These are phyloP conservation scores for Fregetta grallaria DNA, from an alignment of 2,113 vertebrate genomes.

Conservation along the genomic window DNA sequence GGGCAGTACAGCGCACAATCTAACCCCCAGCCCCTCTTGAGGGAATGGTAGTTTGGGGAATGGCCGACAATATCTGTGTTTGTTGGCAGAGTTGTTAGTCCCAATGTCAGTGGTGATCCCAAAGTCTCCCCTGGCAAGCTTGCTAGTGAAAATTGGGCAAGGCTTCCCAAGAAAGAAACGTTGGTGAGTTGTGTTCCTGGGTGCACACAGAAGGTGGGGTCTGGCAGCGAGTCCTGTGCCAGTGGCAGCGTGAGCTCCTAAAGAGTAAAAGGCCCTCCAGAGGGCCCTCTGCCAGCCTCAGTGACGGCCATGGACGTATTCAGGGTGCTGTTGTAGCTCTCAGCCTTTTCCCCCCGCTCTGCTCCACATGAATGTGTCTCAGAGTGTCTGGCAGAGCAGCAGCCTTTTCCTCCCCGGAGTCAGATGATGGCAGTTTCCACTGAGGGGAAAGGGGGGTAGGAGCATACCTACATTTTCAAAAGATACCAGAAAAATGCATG, in stretches of 20 bases:
- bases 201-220: background rate
- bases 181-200: background rate
- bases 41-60: background rate
- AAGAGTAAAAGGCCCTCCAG: background rate
- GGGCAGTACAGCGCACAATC: rapidly evolving
- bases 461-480: background rate
- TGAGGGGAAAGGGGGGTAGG: no score
- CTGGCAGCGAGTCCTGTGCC: rapidly evolving
- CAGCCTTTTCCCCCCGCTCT: background rate
- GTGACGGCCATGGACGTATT: background rate
- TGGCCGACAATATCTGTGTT: background rate
- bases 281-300: background rate
- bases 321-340: background rate
- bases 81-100: background rate
- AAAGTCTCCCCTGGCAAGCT: background rate
- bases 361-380: background rate
- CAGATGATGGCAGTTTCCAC: background rate
- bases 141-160: background rate
- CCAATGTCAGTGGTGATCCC: background rate
- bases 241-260: background rate
- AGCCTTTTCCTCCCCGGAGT: background rate
- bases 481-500: background rate
- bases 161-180: background rate
- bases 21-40: background rate
- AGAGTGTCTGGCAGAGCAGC: background rate